Percentiles rank a stretch among this genome's conserved stretches.
Conservation (phyloP, 1,140 invertebrate species). For the Ganaspis sp. region DNA sequence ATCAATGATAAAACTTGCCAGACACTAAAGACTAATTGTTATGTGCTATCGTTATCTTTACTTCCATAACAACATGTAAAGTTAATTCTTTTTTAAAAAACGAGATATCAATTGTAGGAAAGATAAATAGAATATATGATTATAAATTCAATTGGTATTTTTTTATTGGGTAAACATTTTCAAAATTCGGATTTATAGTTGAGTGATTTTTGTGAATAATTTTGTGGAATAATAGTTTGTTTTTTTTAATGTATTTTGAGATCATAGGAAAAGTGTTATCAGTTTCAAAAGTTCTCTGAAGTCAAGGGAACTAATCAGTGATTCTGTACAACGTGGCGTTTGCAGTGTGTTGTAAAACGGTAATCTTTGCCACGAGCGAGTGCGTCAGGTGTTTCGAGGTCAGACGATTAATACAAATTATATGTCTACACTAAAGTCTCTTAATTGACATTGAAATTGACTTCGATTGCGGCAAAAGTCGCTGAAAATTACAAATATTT, state of each 20-base stretch:
- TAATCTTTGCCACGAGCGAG: slow-evolving; percentile 29
- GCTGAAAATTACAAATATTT: slow-evolving; percentile 35
- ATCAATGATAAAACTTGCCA: slow-evolving; percentile 9
- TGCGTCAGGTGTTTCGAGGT: slow-evolving; percentile 35
- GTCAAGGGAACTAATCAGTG: slow-evolving; percentile 15
- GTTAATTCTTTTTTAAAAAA: not conserved
- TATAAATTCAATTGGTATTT: not conserved
- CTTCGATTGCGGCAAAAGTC: slow-evolving; percentile 30
- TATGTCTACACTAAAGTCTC: slow-evolving; percentile 27
- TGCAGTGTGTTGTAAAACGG: slow-evolving; percentile 15
- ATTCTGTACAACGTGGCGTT: slow-evolving; percentile 10
- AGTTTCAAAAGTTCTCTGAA: slow-evolving; percentile 11
- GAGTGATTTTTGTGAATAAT: too few relatives aligned
- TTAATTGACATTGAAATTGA: slow-evolving; percentile 25
- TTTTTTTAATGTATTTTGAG: not conserved
- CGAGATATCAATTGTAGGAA: not conserved
- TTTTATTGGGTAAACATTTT: too few relatives aligned
- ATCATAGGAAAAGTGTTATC: not conserved
- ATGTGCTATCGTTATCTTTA: not conserved
- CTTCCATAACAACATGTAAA: not conserved
- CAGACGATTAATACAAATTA: slow-evolving; percentile 39
- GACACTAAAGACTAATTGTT: slow-evolving; percentile 21
- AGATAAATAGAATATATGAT: not conserved
- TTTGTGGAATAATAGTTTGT: too few relatives aligned
- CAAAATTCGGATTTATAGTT: too few relatives aligned